Conservation (phyloP, 2,113 vertebrate species). For the Forbesichthys papilliferus region DNA sequence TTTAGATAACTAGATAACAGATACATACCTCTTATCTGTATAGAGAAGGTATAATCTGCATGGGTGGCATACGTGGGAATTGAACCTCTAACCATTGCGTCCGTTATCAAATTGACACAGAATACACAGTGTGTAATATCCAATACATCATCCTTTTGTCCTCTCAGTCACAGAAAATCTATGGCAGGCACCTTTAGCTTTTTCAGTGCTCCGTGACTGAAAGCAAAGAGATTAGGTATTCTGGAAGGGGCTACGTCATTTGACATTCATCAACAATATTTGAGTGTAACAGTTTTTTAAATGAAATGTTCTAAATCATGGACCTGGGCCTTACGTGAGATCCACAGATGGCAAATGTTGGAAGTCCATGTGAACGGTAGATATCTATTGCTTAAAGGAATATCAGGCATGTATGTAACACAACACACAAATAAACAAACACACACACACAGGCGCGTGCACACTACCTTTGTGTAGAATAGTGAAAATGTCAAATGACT, state of each 20-base stretch:
- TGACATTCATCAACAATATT: slow-evolving; percentile 41
- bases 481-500: slow-evolving; percentile 35
- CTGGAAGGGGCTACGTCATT: slow-evolving; percentile 33
- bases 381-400: background rate
- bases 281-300: slow-evolving; percentile 25
- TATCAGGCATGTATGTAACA: background rate
- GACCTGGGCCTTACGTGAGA: background rate
- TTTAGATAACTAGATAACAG: no score
- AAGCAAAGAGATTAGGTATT: slow-evolving; percentile 39
- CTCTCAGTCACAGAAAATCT: slow-evolving; percentile 48
- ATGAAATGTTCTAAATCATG: slow-evolving; percentile 17
- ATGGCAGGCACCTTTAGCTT: slow-evolving; percentile 41
- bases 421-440: background rate
- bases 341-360: background rate
- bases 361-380: background rate
- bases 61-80: slow-evolving; percentile 55
- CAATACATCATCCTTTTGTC: slow-evolving; percentile 57
- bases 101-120: slow-evolving; percentile 42
- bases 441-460: slow-evolving; percentile 21
- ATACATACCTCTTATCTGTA: background rate
- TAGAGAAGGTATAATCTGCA: slow-evolving; percentile 15
- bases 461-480: slow-evolving; percentile 28
- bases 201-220: slow-evolving; percentile 40
- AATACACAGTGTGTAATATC: slow-evolving; percentile 31
- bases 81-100: slow-evolving; percentile 29